phyloP scores from a whole-genome alignment of 2,888 invertebrate genomes.

The Tinea pellionella region DNA sequence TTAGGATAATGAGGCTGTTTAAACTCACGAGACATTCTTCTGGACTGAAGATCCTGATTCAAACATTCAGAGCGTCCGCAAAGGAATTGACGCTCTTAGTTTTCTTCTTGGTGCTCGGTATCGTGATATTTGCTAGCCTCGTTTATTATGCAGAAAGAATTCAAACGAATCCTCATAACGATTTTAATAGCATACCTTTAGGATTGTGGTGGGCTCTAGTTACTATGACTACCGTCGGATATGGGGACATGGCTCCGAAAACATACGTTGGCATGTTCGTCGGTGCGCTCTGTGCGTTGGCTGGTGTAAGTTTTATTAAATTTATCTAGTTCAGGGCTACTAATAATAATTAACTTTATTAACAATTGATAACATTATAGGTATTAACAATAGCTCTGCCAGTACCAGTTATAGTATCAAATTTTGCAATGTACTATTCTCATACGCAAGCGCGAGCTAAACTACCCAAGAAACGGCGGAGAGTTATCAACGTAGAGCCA shows the following conservation, averaged over 20 bases:
- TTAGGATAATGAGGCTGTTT: conserved; percentile 97
- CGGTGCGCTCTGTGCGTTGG: conserved; percentile 96
- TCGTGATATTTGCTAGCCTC: conserved; percentile 97
- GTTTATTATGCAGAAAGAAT: conserved; percentile 98
- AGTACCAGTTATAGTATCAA: conserved; percentile 99
- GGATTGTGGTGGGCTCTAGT: conserved; percentile 99
- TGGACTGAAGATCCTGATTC: conserved; percentile 97
- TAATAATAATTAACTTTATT: background rate
- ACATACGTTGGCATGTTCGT: conserved; percentile 99
- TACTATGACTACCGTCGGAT: conserved; percentile 98
- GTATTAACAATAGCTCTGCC: conserved; percentile 96
- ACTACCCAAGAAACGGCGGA: conserved; percentile 96
- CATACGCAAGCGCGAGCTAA: conserved; percentile 98
- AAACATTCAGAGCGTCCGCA: conserved; percentile 96
- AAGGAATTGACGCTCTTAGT: conserved; percentile 96
- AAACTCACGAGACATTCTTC: conserved; percentile 97
- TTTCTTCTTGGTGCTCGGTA: conserved; percentile 97
- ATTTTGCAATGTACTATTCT: conserved; percentile 97
- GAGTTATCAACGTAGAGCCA: conserved; percentile 96
- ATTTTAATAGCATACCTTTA: conserved; percentile 97
- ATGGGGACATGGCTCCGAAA: conserved; percentile 98
- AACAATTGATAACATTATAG: conserved; percentile 25
- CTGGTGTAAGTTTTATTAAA: conserved; percentile 79
- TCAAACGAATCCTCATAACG: conserved; percentile 94
- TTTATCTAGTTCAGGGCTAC: background rate